Base-by-base conservation (phyloP, 92 coral and sea anemone genomes). In the Pocillopora grandis region DNA sequence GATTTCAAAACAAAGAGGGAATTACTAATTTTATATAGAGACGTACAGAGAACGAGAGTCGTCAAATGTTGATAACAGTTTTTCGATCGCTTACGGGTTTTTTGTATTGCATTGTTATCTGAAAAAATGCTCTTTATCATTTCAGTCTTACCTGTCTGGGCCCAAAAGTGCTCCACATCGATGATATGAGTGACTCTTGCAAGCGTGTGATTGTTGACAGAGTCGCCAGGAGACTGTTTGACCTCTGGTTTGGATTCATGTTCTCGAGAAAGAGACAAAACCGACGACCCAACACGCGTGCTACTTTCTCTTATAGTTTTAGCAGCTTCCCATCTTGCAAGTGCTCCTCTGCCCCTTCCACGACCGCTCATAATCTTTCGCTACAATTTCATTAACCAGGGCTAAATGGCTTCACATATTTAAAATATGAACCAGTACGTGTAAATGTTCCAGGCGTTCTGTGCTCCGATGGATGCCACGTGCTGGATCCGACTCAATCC, bases 101-200 rank as follows among this genome's bases (percentile, higher is more conserved):
- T 27, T 27, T 27, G 52, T 9, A 31, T 77, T 77, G 71, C 19
- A 61, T 11, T n/a, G 2, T 37, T 18, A 57, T 11, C 56, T 2
- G 1, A 70, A 16, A 17, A 5, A 16, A 19, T 35, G 4, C 0
- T 48, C 12, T 12, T 18, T 16, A 48, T 35, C 7, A 0, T 55
- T 5, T 20, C 33, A 55, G 31, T 18, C 88, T 83, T 87, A 94
- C 98, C 98, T 42, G 92, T 66, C 80, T 92, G 98, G 20, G 98
- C 98, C 98, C 98, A 94, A 79, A 94, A 91, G 71, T 94, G 95
- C 68, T 92, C 94, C 81, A 94, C 95, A 65, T 94, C 98, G 59
- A 94, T 90, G 18, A 94, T 87, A 76, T 90, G 86, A 19, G 95
- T 94, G 31, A 94, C 90, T 64, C 93, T 82, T 35, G 90, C 85